Evolutionary conservation across 2,888 invertebrate species (phyloP), one percentile per base, ranked within the genome.

Genomic region (Thereva unica): DNA sequence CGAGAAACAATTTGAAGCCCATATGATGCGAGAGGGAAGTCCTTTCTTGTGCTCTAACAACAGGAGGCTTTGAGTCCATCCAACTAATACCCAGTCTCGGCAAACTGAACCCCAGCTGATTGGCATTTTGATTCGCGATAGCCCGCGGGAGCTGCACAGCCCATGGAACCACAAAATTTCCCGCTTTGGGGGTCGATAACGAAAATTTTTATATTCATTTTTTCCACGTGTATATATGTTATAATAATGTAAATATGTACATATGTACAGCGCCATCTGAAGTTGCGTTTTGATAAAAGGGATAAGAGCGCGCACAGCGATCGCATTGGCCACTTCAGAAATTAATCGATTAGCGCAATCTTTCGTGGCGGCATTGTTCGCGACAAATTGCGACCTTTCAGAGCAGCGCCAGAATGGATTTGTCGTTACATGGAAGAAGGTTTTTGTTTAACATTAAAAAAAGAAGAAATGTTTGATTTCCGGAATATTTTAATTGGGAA

Each of bases 1-100:
- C 64, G 64, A 64, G 55, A 64, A 64, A 64, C 64, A 64, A 64
- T 64, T 64, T 47, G 45, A 55, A 40, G 64, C 64, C 64, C 64
- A 64, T 64, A 54, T 64, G 64, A 64, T 54, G 64, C 54, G 47
- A 55, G 37, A 64, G 52, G 64, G 64, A 64, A 64, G 64, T 64
- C 44, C 53, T 53, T 53, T 54, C 53, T 54, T 64, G 45, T 49
- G 5, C 38, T 9, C 38, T 49, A 61, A 61, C 61, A 40, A 41
- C 61, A 50, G 61, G 50, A 50, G 50, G 37, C 50, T 61, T 50
- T 50, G 57, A 47, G 38, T 12, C 50, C 61, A 40, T 12, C 50
- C 59, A 45, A 47, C 40, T 49, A 50, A 23, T 23, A 23, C 23
- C 23, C 23, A 23, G 23, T 23, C 23, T 23, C 23, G 23, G 2